A percentile compares a stretch with the other conserved stretches of the same genome.
These are phyloP conservation scores for Cyclargus thomasi DNA, from an alignment of 1,140 invertebrate genomes.

Conservation along the genomic window DNA sequence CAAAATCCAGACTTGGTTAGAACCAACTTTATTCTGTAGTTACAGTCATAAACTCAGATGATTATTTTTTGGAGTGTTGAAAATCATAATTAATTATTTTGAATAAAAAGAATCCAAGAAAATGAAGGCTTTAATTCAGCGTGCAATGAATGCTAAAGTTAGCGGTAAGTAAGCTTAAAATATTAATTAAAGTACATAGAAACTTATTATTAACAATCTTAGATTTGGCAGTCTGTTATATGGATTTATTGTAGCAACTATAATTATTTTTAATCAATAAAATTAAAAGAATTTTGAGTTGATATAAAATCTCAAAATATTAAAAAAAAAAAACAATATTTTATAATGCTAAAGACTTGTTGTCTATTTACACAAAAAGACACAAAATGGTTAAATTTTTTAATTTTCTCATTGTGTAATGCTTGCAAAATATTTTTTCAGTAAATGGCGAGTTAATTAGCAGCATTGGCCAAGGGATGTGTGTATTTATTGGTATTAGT, in stretches of 20 bases:
- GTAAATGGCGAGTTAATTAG: constrained; percentile 88
- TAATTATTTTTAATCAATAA: too few species aligned
- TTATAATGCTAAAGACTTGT: not conserved
- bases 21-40: too few species aligned
- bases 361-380: too few species aligned
- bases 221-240: not conserved
- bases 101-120: constrained; percentile 9
- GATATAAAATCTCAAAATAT: too few species aligned
- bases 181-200: not conserved
- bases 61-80: not conserved
- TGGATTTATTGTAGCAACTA: not conserved
- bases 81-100: not conserved
- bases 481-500: constrained; percentile 90
- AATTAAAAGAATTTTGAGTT: too few species aligned
- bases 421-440: constrained; percentile 62
- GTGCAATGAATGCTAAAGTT: constrained; percentile 83
- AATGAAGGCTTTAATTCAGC: constrained; percentile 86
- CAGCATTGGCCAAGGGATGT: constrained; percentile 88
- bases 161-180: constrained; percentile 74
- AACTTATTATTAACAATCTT: too few species aligned
- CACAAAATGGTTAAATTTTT: not conserved
- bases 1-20: too few species aligned
- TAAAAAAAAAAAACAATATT: too few species aligned
- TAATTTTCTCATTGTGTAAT: not conserved
- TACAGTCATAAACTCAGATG: too few species aligned